phyloP scores from a whole-genome alignment of 23 tunicate species.

The Oikopleura vanhoeffeni region DNA sequence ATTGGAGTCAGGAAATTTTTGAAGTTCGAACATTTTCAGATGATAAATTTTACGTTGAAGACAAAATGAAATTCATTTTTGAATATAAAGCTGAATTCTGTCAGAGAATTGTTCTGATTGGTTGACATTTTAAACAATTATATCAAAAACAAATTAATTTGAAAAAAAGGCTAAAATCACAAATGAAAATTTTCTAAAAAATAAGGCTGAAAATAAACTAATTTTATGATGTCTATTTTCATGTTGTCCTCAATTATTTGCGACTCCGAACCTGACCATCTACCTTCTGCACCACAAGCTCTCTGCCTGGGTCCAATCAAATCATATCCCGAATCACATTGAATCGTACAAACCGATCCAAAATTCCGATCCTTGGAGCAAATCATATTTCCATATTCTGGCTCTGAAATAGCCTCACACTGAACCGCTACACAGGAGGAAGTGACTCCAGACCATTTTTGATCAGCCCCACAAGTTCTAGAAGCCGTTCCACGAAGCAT shows the following conservation, averaged over 20 bases:
- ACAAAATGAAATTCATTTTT: no score
- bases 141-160: background rate
- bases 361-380: constrained; percentile 32
- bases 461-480: constrained; percentile 27
- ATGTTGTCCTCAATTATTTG: no score
- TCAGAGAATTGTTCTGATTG: no score
- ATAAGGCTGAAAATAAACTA: background rate
- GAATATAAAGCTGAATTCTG: no score
- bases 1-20: no score
- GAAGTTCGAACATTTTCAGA: no score
- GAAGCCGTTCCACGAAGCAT: constrained; percentile 23
- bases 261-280: constrained; percentile 53
- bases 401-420: constrained; percentile 43
- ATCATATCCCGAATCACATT: constrained; percentile 46
- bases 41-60: no score
- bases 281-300: constrained; percentile 31
- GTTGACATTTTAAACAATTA: no score
- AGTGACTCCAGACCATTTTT: constrained; percentile 37
- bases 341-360: constrained; percentile 35
- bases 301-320: constrained; percentile 37
- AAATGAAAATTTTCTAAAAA: background rate
- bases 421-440: constrained; percentile 34
- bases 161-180: background rate
- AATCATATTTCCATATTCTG: constrained; percentile 27
- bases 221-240: no score